Percentiles rank a stretch among this genome's conserved stretches.
phyloP scores from a whole-genome alignment of 2,888 invertebrate genomes.

The Seira sanloemensis region DNA sequence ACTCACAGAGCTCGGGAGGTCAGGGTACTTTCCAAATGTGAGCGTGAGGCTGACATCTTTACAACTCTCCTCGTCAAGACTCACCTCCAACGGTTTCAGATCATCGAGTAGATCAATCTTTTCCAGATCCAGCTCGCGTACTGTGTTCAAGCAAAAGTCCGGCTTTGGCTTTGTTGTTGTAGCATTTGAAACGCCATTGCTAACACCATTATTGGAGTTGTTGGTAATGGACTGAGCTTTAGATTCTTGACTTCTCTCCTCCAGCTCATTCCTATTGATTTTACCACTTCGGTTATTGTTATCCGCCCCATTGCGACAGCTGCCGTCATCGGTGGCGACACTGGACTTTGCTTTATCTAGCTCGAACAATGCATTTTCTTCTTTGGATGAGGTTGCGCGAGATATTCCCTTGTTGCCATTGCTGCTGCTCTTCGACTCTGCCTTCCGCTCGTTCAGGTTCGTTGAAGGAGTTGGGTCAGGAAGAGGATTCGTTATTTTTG shows the following conservation, averaged over 20 bases:
- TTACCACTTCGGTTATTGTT: not conserved
- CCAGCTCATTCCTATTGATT: not conserved
- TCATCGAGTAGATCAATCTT: constrained; percentile 67
- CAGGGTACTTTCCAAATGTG: constrained; percentile 68
- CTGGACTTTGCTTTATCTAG: not conserved
- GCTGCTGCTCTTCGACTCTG: not conserved
- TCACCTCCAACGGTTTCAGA: constrained; percentile 63
- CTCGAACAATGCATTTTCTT: constrained; percentile 64
- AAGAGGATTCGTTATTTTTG: not conserved
- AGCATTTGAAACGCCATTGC: not conserved
- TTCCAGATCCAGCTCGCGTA: constrained; percentile 69
- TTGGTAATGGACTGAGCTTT: too few species aligned
- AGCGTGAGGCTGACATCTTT: constrained; percentile 61
- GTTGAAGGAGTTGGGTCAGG: not conserved
- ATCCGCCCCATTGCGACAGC: not conserved
- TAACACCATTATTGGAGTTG: too few species aligned
- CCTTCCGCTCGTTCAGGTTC: constrained; percentile 20
- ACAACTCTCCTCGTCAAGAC: constrained; percentile 50
- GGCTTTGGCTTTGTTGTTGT: not conserved
- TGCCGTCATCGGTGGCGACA: not conserved
- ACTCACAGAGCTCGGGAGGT: constrained; percentile 53
- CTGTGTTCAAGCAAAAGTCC: constrained; percentile 52
- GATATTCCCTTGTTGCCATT: not conserved
- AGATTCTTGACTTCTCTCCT: not conserved
- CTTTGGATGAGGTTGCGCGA: constrained; percentile 43